A percentile compares a stretch with the other conserved stretches of the same genome.
Conservation (phyloP, 2,797 vertebrate species). For the Australoheros facetus region DNA sequence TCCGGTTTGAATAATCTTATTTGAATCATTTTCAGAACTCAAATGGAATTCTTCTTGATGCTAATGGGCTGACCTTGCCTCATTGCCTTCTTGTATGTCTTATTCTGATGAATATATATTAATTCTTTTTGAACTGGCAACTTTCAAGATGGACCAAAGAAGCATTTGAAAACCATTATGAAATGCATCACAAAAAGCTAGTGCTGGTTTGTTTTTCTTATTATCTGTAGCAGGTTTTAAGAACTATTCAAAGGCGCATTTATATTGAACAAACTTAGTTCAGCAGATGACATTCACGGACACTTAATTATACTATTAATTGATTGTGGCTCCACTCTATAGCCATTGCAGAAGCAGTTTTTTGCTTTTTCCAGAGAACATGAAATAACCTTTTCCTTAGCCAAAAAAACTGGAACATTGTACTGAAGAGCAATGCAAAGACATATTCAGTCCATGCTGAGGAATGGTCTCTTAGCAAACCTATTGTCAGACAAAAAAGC, state of each 20-base stretch:
- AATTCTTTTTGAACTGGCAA: background rate
- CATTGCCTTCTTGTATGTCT: background rate
- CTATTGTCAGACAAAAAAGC: background rate
- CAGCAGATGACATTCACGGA: background rate
- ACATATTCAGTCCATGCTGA: background rate
- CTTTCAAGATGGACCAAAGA: background rate
- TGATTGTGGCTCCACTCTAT: background rate
- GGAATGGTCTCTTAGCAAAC: background rate
- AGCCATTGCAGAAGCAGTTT: background rate
- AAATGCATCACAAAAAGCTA: background rate
- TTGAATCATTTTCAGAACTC: conserved; percentile 6
- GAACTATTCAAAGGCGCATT: background rate
- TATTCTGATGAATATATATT: background rate
- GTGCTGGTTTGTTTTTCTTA: background rate
- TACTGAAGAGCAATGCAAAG: background rate
- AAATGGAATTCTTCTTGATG: background rate
- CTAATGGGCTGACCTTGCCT: background rate
- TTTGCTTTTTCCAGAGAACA: background rate
- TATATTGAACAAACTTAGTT: background rate
- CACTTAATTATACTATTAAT: conserved; percentile 1
- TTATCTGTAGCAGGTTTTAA: background rate
- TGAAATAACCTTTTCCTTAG: background rate
- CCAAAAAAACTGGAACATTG: background rate
- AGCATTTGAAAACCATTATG: background rate
- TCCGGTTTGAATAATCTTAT: conserved; percentile 15